These are phyloP conservation scores for Muscicapa adusta DNA, from an alignment of 2,113 vertebrate species.

Conservation along the genomic window DNA sequence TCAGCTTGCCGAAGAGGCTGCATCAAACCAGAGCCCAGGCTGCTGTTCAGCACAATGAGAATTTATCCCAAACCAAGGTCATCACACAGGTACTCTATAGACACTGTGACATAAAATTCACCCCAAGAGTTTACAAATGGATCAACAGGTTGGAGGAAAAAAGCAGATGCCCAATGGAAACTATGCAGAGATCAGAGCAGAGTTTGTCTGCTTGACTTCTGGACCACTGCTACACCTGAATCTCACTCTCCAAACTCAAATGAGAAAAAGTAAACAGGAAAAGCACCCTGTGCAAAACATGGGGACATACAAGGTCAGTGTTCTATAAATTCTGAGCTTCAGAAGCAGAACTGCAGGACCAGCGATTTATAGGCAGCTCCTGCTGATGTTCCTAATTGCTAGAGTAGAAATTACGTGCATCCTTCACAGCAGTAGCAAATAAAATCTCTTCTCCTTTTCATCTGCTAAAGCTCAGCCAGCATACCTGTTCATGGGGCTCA, in stretches of 20 bases:
- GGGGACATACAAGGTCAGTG: background rate
- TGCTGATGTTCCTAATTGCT: conserved; percentile 1
- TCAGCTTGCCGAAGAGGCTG: background rate
- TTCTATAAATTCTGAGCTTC: background rate
- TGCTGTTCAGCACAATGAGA: background rate
- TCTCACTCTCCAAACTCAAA: background rate
- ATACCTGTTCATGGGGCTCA: background rate
- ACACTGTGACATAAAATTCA: background rate
- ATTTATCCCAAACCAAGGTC: background rate
- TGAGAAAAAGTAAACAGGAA: background rate
- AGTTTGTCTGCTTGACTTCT: background rate
- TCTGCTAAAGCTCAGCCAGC: background rate
- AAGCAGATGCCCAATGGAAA: background rate
- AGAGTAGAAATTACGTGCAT: background rate
- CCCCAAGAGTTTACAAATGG: background rate
- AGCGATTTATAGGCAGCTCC: background rate
- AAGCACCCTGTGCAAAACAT: background rate
- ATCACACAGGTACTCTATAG: background rate
- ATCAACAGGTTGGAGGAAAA: background rate
- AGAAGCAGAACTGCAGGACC: background rate
- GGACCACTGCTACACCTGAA: background rate
- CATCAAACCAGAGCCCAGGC: background rate
- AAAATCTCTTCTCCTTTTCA: background rate
- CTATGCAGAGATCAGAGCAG: background rate
- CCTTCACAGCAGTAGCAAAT: background rate